Evolutionary conservation across 2,113 vertebrate genomes (phyloP).

Genomic region (Baryphthengus martii): DNA sequence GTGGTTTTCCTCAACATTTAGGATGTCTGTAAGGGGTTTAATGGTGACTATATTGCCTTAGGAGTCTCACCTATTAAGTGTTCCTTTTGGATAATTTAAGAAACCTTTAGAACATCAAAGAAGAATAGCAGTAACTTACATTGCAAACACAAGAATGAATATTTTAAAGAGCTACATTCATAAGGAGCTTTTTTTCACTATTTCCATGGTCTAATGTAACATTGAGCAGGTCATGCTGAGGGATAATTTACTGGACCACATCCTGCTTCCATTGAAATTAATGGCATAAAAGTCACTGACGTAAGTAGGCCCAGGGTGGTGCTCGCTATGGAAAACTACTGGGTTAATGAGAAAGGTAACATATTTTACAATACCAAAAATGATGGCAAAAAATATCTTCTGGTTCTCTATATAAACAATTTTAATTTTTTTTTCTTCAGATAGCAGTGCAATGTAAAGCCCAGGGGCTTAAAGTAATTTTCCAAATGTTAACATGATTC

Average conservation of each 20-base stretch:
- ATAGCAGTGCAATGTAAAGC: not conserved
- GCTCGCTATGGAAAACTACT: not conserved
- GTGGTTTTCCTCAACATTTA: not conserved
- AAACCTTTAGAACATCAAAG: not conserved
- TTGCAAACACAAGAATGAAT: not conserved
- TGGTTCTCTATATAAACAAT: not conserved
- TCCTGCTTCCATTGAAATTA: not conserved
- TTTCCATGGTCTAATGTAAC: not conserved
- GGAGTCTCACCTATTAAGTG: not conserved
- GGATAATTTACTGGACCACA: slow-evolving; percentile 19
- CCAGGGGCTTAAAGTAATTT: not conserved
- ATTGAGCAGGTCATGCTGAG: not conserved
- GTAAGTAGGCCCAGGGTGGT: not conserved
- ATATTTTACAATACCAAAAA: not conserved
- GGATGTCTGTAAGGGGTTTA: not conserved
- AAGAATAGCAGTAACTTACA: not conserved
- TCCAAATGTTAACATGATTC: slow-evolving; percentile 19
- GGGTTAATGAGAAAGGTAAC: not conserved
- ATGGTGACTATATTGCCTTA: not conserved
- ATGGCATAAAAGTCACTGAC: not conserved
- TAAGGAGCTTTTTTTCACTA: not conserved
- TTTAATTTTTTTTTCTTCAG: not conserved
- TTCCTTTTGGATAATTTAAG: not conserved
- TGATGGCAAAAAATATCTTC: not conserved
- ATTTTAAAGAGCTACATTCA: not conserved